phyloP scores from a whole-genome alignment of 2,888 invertebrate species.

The Ornithoptera alexandrae region DNA sequence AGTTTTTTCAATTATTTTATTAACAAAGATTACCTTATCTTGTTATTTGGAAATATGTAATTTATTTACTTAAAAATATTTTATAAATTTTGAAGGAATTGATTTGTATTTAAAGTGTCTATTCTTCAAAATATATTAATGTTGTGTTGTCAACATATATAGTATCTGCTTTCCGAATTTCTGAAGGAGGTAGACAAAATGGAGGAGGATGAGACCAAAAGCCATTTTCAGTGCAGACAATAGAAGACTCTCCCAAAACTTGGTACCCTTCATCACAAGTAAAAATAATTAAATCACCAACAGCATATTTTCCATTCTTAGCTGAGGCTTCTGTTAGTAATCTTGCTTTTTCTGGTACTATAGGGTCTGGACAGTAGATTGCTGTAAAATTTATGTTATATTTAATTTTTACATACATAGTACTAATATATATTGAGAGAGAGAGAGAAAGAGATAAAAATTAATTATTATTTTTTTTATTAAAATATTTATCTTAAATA shows the following conservation, averaged over 20 bases:
- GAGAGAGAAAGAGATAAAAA: too few species aligned
- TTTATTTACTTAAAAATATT: too few species aligned
- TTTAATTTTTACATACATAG: background rate
- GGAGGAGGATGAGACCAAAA: slow-evolving; percentile 94
- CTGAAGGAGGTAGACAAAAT: slow-evolving; percentile 81
- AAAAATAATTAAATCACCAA: slow-evolving; percentile 90
- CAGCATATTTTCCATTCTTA: slow-evolving; percentile 83
- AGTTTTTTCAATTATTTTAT: too few species aligned
- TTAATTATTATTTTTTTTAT: too few species aligned
- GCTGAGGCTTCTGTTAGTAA: slow-evolving; percentile 61
- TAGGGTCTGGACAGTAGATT: slow-evolving; percentile 89
- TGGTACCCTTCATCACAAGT: slow-evolving; percentile 65
- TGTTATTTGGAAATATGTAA: too few species aligned
- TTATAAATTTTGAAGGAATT: too few species aligned
- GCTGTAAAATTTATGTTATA: slow-evolving; percentile 73
- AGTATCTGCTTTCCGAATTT: slow-evolving; percentile 58
- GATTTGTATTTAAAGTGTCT: slow-evolving; percentile 2
- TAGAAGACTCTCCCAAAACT: slow-evolving; percentile 86
- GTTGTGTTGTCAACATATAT: slow-evolving; percentile 69
- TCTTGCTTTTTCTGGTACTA: slow-evolving; percentile 85
- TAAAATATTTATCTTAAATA: too few species aligned
- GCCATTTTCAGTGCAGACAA: slow-evolving; percentile 92
- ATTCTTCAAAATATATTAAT: slow-evolving; percentile 58
- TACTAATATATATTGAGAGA: background rate
- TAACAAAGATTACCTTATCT: too few species aligned